A percentile compares a stretch with the other conserved stretches of the same genome.
Evolutionary conservation across 1,140 invertebrate genomes (phyloP).

Genomic region (Drosophila repleta): DNA sequence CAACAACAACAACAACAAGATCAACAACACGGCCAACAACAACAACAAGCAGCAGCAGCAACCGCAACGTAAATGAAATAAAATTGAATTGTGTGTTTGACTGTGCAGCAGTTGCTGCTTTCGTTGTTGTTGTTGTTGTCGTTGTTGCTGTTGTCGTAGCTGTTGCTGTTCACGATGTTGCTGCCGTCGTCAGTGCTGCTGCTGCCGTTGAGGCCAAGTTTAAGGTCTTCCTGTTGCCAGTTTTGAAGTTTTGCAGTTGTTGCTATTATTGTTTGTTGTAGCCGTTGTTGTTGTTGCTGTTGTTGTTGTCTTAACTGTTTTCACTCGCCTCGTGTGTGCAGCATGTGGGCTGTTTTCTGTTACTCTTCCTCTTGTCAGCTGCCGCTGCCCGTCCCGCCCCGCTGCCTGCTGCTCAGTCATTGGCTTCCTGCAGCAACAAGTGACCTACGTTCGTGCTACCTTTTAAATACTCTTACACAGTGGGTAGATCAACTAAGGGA

Average conservation of each 20-base stretch:
- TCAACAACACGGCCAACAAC: slow-evolving; percentile 7
- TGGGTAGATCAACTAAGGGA: slow-evolving; percentile 5
- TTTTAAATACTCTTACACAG: slow-evolving; percentile 51
- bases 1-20: slow-evolving; percentile 25
- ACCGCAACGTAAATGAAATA: slow-evolving; percentile 73
- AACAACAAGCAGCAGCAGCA: slow-evolving; percentile 19
- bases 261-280: slow-evolving; percentile 38
- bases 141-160: slow-evolving; percentile 22
- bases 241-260: slow-evolving; percentile 54
- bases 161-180: slow-evolving; percentile 64
- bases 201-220: slow-evolving; percentile 71
- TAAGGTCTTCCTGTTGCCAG: slow-evolving; percentile 79
- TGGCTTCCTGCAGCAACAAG: slow-evolving; percentile 65
- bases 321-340: slow-evolving; percentile 66
- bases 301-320: slow-evolving; percentile 78
- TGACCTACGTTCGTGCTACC: slow-evolving; percentile 64
- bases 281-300: slow-evolving; percentile 9
- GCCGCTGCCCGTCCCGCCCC: slow-evolving; percentile 19
- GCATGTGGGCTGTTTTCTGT: slow-evolving; percentile 67
- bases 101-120: slow-evolving; percentile 59
- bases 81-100: slow-evolving; percentile 75
- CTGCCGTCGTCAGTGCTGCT: slow-evolving; percentile 52
- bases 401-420: slow-evolving; percentile 12
- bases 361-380: slow-evolving; percentile 57
- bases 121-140: slow-evolving; percentile 41